Evolutionary conservation across 1,140 invertebrate genomes (phyloP), one percentile per base, ranked within the genome.

Genomic region (Pararge aegeria): DNA sequence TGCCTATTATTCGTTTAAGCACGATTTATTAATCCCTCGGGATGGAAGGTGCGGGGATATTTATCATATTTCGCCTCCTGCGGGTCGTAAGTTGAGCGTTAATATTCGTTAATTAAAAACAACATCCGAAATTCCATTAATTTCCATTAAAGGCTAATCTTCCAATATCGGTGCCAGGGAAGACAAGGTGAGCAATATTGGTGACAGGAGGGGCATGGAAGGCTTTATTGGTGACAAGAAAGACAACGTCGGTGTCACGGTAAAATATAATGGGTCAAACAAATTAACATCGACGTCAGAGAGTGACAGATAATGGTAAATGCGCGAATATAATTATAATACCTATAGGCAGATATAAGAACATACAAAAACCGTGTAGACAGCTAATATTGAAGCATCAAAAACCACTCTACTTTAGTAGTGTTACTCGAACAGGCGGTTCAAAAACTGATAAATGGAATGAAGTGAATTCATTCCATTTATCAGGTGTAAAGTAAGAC

Each of bases 111-210:
- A 42, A 42, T 42, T 42, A 42, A 42, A 42, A 18, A 9, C 38
- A 42, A 42, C 38, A 42, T 42, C 38, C 38, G 38, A 42, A 42
- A 42, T 42, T 42, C 16, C 13, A 42, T 42, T 42, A 42, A 42
- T 42, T 16, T 42, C 13, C 38, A 42, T 42, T 18, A 42, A 18
- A 18, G 38, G 0, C 38, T 10, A 1, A 16, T 18, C 5, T 15
- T 42, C 16, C 5, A 42, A 16, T 42, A 42, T 18, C 13, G 1
- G 13, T 18, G 38, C n/a, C n/a, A 34, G 16, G 24, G 2, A 42
- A 10, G 13, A 18, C 16, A 18, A 18, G 38, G 6, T 5, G 16
- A 18, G 16, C 10, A 18, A 42, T 42, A 42, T 42, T 18, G 13
- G 38, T 16, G 38, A 18, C 38, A 7, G 13, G 16, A 6, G 9